Evolutionary conservation across 1,140 invertebrate species (phyloP).

Genomic region (Aplysia californica): DNA sequence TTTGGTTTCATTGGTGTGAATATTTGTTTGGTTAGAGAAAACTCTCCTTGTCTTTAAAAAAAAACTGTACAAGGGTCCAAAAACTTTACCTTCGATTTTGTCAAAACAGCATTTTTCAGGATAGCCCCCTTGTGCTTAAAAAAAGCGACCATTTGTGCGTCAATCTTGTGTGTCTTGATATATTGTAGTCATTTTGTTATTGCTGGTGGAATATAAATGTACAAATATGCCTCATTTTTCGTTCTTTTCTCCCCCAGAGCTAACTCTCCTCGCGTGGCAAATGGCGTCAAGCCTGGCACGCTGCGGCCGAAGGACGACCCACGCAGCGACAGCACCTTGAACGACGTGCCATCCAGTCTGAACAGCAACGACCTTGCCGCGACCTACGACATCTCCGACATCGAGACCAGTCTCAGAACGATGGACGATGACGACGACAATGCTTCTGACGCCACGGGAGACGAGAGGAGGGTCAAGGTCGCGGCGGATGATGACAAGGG

Average conservation of each 20-base stretch:
- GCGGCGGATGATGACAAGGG: background rate
- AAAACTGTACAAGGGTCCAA: too few relatives aligned
- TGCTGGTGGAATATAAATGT: background rate
- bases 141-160: too few relatives aligned
- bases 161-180: background rate
- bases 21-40: too few relatives aligned
- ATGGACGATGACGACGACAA: background rate
- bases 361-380: background rate
- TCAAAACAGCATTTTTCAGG: too few relatives aligned
- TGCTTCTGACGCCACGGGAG: background rate
- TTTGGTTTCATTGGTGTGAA: too few relatives aligned
- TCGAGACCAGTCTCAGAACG: constrained; percentile 5
- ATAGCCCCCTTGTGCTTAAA: too few relatives aligned
- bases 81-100: too few relatives aligned
- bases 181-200: background rate
- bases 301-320: background rate
- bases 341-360: constrained; percentile 1
- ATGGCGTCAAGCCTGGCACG: background rate
- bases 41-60: too few relatives aligned
- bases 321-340: background rate
- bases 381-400: background rate
- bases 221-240: background rate
- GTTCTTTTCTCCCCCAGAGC: background rate
- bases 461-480: background rate
- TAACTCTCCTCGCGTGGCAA: background rate